Evolutionary conservation across 2,113 vertebrate species (phyloP).

Genomic region (Odontophorus gujanensis): DNA sequence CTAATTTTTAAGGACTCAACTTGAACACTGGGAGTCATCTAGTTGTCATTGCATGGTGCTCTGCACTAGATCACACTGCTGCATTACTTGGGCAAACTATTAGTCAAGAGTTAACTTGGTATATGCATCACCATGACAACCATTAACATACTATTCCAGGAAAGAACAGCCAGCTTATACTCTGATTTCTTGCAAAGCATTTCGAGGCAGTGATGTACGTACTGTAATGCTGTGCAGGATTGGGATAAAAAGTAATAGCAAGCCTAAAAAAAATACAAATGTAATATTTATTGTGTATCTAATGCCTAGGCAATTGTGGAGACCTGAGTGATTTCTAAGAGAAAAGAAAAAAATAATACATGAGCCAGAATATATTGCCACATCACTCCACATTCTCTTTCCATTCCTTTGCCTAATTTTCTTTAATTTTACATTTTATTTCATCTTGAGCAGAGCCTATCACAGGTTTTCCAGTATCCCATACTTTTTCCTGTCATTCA

Average conservation of each 20-base stretch:
- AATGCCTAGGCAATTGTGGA: neutral
- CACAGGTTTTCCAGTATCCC: neutral
- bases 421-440: conserved; percentile 9
- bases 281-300: conserved; percentile 3
- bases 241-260: neutral
- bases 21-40: conserved; percentile 4
- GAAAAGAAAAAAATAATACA: neutral
- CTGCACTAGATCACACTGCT: neutral
- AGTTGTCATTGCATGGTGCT: neutral
- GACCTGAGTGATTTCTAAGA: neutral
- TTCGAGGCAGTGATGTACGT: neutral
- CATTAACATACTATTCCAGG: neutral
- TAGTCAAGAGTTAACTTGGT: neutral
- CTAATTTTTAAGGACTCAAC: neutral
- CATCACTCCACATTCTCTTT: neutral
- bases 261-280: neutral
- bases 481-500: neutral
- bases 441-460: neutral
- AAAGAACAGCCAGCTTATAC: neutral
- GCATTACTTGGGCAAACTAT: neutral
- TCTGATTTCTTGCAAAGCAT: neutral
- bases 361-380: neutral
- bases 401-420: neutral
- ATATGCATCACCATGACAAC: conserved; percentile 35
- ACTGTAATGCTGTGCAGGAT: neutral